These are phyloP conservation scores for Propithecus perrieri DNA, from an alignment of 2,797 vertebrate species.

Conservation along the genomic window DNA sequence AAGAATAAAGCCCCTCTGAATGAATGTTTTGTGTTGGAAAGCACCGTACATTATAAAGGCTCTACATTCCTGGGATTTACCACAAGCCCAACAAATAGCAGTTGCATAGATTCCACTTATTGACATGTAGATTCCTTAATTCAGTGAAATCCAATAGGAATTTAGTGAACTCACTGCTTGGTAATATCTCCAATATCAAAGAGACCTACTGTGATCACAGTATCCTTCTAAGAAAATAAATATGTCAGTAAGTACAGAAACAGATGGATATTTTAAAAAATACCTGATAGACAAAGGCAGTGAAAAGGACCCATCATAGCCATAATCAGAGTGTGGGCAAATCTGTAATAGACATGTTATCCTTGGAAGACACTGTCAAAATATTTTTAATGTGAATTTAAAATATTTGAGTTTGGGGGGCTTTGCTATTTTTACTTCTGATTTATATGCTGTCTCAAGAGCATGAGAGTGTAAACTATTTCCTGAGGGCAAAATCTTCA, in stretches of 20 bases:
- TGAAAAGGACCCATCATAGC: slow-evolving; percentile 18
- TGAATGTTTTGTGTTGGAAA: neutral
- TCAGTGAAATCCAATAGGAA: neutral
- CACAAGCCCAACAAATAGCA: rapidly evolving
- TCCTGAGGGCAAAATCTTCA: neutral
- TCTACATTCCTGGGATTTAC: too few relatives aligned
- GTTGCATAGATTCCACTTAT: neutral
- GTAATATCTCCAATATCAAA: neutral
- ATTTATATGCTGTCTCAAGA: slow-evolving; percentile 1
- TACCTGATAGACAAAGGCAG: slow-evolving; percentile 49
- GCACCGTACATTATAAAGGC: rapidly evolving
- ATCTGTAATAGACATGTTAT: slow-evolving; percentile 62
- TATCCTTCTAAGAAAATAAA: slow-evolving; percentile 57
- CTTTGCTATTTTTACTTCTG: neutral
- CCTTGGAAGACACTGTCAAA: slow-evolving; percentile 66
- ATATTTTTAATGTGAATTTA: slow-evolving; percentile 64
- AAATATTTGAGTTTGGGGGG: slow-evolving; percentile 3
- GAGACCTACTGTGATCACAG: neutral
- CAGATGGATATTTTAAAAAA: slow-evolving; percentile 74
- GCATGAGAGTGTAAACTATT: neutral
- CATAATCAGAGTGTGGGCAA: slow-evolving; percentile 41
- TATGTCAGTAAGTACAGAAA: slow-evolving; percentile 62
- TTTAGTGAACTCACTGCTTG: neutral
- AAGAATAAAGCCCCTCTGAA: rapidly evolving
- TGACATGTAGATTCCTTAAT: neutral